phyloP scores from a whole-genome alignment of 2,113 vertebrate species.

The Tachysurus vachellii region DNA sequence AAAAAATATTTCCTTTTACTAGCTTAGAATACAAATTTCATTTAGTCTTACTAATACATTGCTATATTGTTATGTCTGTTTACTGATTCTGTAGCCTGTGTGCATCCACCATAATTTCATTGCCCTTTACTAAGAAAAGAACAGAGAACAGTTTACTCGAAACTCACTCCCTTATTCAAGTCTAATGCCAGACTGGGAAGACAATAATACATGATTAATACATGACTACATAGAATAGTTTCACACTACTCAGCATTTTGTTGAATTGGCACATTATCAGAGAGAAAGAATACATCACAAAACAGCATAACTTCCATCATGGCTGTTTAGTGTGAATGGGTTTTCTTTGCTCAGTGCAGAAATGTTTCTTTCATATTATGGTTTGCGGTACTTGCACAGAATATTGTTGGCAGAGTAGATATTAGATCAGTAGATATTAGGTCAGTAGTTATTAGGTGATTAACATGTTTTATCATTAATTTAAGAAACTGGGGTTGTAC shows the following conservation, averaged over 20 bases:
- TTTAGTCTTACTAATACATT: background rate
- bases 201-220: background rate
- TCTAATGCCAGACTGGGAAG: background rate
- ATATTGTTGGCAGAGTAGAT: background rate
- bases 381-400: background rate
- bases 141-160: background rate
- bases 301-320: background rate
- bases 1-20: slow-evolving; percentile 1
- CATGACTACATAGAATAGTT: background rate
- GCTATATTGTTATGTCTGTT: background rate
- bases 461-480: background rate
- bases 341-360: background rate
- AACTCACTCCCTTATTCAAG: background rate
- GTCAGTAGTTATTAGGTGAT: background rate
- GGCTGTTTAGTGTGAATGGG: background rate
- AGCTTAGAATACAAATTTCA: background rate
- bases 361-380: background rate
- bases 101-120: background rate
- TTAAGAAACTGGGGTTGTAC: background rate
- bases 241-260: background rate
- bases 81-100: background rate
- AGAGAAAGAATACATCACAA: background rate
- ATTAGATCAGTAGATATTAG: background rate
- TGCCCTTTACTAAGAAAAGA: background rate
- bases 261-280: background rate